Percentiles rank a stretch among this genome's conserved stretches.
These are phyloP conservation scores for Thera britannica DNA, from an alignment of 2,888 invertebrate genomes.

Conservation along the genomic window DNA sequence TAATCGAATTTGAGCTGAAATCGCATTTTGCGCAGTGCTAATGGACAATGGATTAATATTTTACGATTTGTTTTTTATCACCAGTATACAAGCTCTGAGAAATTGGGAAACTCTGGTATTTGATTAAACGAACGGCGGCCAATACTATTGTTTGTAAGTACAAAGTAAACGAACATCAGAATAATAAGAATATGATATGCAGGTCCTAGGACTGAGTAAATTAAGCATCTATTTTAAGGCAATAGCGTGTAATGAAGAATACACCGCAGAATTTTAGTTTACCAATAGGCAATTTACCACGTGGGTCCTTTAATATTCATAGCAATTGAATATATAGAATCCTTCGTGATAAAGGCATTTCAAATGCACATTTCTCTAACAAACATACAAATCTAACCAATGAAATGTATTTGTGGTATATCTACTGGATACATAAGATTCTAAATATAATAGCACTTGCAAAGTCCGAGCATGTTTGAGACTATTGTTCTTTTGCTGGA, in stretches of 20 bases:
- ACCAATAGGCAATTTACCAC: neutral
- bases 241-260: too few species aligned
- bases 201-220: too few species aligned
- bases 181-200: too few species aligned
- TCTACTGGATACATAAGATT: neutral
- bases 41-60: slow-evolving; percentile 2
- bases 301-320: neutral
- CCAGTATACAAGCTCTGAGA: slow-evolving; percentile 36
- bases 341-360: too few species aligned
- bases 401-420: too few species aligned
- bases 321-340: neutral
- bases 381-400: too few species aligned
- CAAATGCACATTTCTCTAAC: too few species aligned
- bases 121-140: too few species aligned
- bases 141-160: neutral
- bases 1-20: neutral
- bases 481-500: slow-evolving; percentile 63
- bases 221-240: too few species aligned
- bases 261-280: too few species aligned
- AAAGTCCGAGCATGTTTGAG: slow-evolving; percentile 68
- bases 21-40: neutral
- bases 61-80: slow-evolving; percentile 45
- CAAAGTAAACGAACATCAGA: too few species aligned
- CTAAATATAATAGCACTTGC: slow-evolving; percentile 47
- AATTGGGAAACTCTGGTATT: slow-evolving; percentile 29